These are phyloP conservation scores for Passerculus sandwichensis DNA, from an alignment of 2,797 vertebrate species.

Conservation along the genomic window DNA sequence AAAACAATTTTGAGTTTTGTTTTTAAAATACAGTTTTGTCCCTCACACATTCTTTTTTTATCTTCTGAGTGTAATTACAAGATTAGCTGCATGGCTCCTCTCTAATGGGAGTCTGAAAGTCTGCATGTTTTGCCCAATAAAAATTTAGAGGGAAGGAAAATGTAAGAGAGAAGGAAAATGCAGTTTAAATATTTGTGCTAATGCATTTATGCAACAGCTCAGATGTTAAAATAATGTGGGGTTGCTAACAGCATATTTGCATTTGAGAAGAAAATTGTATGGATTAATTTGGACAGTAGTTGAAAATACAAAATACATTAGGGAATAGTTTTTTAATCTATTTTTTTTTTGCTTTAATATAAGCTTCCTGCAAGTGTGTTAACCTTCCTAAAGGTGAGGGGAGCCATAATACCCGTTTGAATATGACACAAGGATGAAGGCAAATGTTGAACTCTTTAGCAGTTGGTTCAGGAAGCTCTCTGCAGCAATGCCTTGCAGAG, in stretches of 20 bases:
- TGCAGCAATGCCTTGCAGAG: background rate
- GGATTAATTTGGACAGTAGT: background rate
- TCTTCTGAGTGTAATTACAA: background rate
- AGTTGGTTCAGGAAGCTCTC: background rate
- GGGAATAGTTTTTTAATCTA: background rate
- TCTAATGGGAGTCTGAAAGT: background rate
- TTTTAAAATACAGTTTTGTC: background rate
- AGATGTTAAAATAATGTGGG: background rate
- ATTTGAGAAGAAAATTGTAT: background rate
- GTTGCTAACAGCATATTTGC: background rate
- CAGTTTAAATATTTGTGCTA: background rate
- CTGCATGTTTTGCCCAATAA: background rate
- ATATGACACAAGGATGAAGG: background rate
- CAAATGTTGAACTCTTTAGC: background rate
- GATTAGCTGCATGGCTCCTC: background rate
- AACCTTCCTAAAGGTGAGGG: background rate
- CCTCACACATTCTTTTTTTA: accelerated
- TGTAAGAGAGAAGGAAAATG: background rate
- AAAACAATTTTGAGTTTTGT: background rate
- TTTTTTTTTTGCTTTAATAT: background rate
- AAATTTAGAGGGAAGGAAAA: background rate
- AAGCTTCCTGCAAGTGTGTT: background rate
- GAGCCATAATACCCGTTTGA: background rate
- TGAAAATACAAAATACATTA: background rate
- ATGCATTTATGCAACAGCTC: background rate